These are phyloP conservation scores for Noctua comes DNA, from an alignment of 2,888 invertebrate species.

Conservation along the genomic window DNA sequence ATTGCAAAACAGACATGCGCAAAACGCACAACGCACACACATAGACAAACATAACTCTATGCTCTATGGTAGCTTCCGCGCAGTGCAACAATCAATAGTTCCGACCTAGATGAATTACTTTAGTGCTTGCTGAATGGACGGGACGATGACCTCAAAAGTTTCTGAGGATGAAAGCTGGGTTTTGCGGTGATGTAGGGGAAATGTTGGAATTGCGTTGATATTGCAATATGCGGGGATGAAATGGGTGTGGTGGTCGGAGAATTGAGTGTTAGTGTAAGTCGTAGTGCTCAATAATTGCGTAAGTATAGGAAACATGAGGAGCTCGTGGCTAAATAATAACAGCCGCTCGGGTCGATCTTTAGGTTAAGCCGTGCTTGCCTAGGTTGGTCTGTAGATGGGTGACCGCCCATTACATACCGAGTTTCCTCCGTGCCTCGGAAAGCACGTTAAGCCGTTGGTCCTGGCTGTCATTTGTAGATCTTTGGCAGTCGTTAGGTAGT, in stretches of 20 bases:
- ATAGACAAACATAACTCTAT: neutral
- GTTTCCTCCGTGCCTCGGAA: too few relatives aligned
- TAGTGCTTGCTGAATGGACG: neutral
- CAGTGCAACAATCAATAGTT: conserved; percentile 49
- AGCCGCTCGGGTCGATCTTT: too few relatives aligned
- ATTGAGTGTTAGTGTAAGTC: neutral
- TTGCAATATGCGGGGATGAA: neutral
- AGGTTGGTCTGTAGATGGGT: too few relatives aligned
- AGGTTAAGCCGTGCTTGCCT: too few relatives aligned
- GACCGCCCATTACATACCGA: too few relatives aligned
- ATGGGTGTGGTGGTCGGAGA: neutral
- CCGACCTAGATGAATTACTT: conserved; percentile 27
- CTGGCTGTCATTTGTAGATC: too few relatives aligned
- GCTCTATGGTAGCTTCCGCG: conserved; percentile 6
- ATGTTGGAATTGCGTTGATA: neutral
- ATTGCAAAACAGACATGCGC: conserved; percentile 47
- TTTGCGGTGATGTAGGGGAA: neutral
- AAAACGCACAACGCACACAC: conserved; percentile 18
- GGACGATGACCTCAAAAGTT: conserved; percentile 38
- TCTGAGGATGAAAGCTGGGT: neutral
- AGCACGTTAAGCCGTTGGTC: too few relatives aligned
- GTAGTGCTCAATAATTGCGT: neutral
- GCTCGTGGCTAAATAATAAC: too few relatives aligned
- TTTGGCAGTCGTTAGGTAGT: too few relatives aligned
- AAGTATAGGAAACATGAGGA: too few relatives aligned